Percentiles rank a stretch among this genome's conserved stretches.
phyloP scores from a whole-genome alignment of 92 coral and sea anemone genomes.

The Palythoa grandis region DNA sequence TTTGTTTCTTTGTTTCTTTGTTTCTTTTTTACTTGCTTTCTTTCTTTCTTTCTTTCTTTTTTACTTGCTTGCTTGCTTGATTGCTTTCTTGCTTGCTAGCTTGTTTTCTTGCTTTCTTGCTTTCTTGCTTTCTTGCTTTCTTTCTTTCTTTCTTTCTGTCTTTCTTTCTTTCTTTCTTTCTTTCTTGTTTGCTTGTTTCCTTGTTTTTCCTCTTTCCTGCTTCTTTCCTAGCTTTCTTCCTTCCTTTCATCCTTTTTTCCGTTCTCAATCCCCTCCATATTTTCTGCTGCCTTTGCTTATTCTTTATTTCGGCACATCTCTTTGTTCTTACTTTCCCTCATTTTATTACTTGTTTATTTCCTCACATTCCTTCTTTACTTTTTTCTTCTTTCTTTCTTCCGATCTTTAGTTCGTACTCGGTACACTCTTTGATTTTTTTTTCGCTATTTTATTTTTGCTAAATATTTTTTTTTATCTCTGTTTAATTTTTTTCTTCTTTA shows the following conservation, averaged over 20 bases:
- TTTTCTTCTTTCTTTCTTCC: not conserved
- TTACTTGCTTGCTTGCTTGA: not conserved
- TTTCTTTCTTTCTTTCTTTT: too few species aligned
- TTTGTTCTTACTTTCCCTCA: not conserved
- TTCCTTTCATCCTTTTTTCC: not conserved
- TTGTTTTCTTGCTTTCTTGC: not conserved
- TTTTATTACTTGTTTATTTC: not conserved
- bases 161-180: too few species aligned
- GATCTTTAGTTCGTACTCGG: not conserved
- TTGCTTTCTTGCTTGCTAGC: not conserved
- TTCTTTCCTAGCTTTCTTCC: not conserved
- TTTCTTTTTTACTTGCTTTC: not conserved
- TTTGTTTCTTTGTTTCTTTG: too few species aligned
- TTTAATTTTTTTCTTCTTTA: not conserved
- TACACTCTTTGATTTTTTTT: not conserved
- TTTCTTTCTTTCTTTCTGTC: not conserved
- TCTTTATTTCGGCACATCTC: not conserved
- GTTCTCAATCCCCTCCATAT: not conserved
- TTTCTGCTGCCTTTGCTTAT: not conserved
- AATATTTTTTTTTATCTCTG: not conserved
- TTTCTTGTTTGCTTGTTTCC: not conserved
- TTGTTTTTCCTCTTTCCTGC: not conserved
- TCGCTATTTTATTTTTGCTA: not conserved
- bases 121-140: not conserved
- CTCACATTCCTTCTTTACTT: not conserved